Evolutionary conservation across 1,140 invertebrate species (phyloP).

Genomic region (Brachionus rubens): DNA sequence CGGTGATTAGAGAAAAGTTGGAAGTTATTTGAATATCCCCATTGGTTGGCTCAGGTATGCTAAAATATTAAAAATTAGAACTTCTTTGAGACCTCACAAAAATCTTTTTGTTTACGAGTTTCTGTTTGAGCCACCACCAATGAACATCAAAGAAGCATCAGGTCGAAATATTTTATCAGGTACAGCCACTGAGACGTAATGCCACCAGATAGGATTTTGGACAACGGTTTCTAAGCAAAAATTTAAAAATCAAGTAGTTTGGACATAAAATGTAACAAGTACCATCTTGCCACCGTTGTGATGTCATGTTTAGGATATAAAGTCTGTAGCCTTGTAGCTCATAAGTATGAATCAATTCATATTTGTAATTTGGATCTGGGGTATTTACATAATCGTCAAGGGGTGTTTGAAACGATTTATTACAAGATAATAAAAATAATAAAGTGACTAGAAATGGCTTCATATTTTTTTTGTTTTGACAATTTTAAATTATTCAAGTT

Average conservation of each 20-base stretch:
- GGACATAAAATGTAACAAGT: not conserved
- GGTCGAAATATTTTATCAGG: constrained; percentile 50
- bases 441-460: not conserved
- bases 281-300: constrained; percentile 53
- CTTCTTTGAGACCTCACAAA: not conserved
- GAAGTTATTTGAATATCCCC: constrained; percentile 51
- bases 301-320: constrained; percentile 53
- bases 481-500: too few species aligned
- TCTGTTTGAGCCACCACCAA: constrained; percentile 52
- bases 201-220: constrained; percentile 52
- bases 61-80: not conserved
- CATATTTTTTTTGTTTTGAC: too few species aligned
- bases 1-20: constrained; percentile 50
- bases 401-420: not conserved
- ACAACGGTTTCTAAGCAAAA: not conserved
- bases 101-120: constrained; percentile 4
- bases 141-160: constrained; percentile 51
- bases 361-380: constrained; percentile 7
- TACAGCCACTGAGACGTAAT: constrained; percentile 51
- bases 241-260: not conserved
- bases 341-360: constrained; percentile 47
- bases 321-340: constrained; percentile 49
- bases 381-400: constrained; percentile 44
- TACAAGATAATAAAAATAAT: not conserved
- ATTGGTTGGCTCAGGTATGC: constrained; percentile 49